phyloP scores from a whole-genome alignment of 2,888 invertebrate genomes.

The Carpatolechia fugitivella region DNA sequence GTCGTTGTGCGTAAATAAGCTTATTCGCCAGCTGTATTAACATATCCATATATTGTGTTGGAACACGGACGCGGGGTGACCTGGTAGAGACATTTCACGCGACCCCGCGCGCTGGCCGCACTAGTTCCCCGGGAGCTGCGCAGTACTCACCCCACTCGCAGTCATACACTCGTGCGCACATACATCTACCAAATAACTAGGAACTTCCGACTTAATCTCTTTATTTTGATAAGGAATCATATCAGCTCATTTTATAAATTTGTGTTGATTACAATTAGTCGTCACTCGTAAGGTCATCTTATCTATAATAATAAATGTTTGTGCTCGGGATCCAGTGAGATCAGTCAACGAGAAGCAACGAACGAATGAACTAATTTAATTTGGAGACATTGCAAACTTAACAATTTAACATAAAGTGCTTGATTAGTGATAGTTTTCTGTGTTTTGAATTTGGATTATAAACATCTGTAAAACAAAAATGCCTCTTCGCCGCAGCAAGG shows the following conservation, averaged over 20 bases:
- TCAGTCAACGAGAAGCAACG: slow-evolving; percentile 67
- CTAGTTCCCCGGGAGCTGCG: slow-evolving; percentile 32
- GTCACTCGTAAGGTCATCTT: slow-evolving; percentile 70
- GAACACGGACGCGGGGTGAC: slow-evolving; percentile 52
- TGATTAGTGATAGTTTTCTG: slow-evolving; percentile 20
- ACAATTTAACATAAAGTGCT: slow-evolving; percentile 3
- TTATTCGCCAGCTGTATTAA: slow-evolving; percentile 59
- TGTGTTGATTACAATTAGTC: slow-evolving; percentile 63
- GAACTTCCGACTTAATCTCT: slow-evolving; percentile 55
- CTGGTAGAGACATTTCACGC: slow-evolving; percentile 54
- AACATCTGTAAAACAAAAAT: slow-evolving; percentile 41
- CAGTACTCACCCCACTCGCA: slow-evolving; percentile 30
- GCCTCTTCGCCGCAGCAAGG: slow-evolving; percentile 73
- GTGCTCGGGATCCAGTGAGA: slow-evolving; percentile 67
- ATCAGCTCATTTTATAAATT: slow-evolving; percentile 65
- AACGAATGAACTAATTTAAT: slow-evolving; percentile 50
- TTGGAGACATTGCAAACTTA: slow-evolving; percentile 8
- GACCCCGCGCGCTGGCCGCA: slow-evolving; percentile 44
- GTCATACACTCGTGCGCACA: slow-evolving; percentile 38
- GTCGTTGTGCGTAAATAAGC: slow-evolving; percentile 55
- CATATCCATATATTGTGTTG: slow-evolving; percentile 70
- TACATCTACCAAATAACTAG: slow-evolving; percentile 35
- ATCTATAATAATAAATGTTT: slow-evolving; percentile 72
- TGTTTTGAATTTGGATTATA: slow-evolving; percentile 29
- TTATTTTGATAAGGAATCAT: slow-evolving; percentile 64